Base-by-base conservation (phyloP, 2,797 vertebrate species). In the Pangasius larnaudii region DNA sequence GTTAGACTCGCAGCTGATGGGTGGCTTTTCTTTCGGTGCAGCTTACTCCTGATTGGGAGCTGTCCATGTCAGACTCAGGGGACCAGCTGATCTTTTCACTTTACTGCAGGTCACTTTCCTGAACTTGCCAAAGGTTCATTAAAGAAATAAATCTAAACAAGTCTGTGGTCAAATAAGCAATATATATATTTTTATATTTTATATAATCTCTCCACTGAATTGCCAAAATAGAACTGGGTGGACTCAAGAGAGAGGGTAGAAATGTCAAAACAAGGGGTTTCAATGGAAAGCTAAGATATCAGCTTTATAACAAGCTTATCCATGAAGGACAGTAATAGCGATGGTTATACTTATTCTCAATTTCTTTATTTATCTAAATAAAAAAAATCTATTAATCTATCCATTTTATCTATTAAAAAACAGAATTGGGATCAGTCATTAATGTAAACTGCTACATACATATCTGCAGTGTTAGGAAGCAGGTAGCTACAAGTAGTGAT, bases 31-130 rank as follows among this genome's bases (percentile, higher is more conserved):
- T 39, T 81, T 65, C 93, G 92, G 88, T 91, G 92, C 85, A 91
- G 80, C 49, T 91, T 85, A 87, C 84, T 93, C 93, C 91, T 93
- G 91, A 93, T 93, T 92, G 91, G 94, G 89, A 2, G 69, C 88
- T 93, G 92, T 91, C 94, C 86, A 92, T 93, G 91, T 85, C 86
- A 80, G 42, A 92, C 94, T 91, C 92, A 42, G 69, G 90, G 92
- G 94, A 93, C 80, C 53, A 80, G 30, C 79, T 42, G 79, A 61
- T 81, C 71, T 65, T 53, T 88, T 82, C 51, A 59, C 33, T 67
- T 30, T 89, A 84, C 69, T 72, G 63, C 71, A 88, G 90, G 86
- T 89, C 90, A 90, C 86, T 51, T 78, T 85, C 71, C 36, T 78
- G 39, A 83, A 89, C 22, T 59, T 80, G 51, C 46, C 75, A 56